Conservation (phyloP, 2,113 vertebrate species). For the Stigmatopora argus region DNA sequence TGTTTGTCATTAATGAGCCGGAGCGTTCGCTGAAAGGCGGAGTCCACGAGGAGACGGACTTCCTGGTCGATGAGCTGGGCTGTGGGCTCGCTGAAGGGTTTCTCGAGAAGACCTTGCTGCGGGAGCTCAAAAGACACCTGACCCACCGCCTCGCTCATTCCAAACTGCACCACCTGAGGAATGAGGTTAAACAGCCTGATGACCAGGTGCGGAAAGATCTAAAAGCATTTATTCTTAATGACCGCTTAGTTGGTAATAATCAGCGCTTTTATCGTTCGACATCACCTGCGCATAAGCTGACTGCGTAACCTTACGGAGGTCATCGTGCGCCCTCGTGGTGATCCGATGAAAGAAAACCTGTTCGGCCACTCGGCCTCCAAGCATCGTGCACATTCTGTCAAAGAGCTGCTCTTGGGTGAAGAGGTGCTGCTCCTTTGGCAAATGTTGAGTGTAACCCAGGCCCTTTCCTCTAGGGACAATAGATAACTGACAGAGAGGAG, state of each 20-base stretch:
- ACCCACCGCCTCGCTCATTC: conserved; percentile 91
- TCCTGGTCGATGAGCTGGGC: conserved; percentile 74
- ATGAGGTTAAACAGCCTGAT: not conserved
- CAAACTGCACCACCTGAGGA: conserved; percentile 86
- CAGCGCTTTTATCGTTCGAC: not conserved
- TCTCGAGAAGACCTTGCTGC: conserved; percentile 82
- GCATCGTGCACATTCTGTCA: conserved; percentile 95
- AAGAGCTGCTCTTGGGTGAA: conserved; percentile 90
- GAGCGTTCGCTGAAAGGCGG: conserved; percentile 65
- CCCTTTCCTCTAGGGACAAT: conserved; percentile 92
- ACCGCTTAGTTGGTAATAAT: too few relatives aligned
- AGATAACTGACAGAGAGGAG: conserved; percentile 76
- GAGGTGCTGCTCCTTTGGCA: conserved; percentile 90
- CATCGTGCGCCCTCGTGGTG: conserved; percentile 90
- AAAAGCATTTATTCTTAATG: not conserved
- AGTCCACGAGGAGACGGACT: conserved; percentile 66
- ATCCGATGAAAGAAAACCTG: conserved; percentile 89
- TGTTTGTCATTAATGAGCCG: conserved; percentile 77
- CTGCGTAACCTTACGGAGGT: conserved; percentile 91
- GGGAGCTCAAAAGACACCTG: conserved; percentile 91
- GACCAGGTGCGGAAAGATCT: not conserved
- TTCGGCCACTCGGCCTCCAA: conserved; percentile 90
- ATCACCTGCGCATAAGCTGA: conserved; percentile 90
- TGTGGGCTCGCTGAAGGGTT: conserved; percentile 83
- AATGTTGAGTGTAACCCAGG: conserved; percentile 87